Evolutionary conservation across 2,797 vertebrate genomes (phyloP), one percentile per base, ranked within the genome.

Genomic region (Myotis daubentonii): DNA sequence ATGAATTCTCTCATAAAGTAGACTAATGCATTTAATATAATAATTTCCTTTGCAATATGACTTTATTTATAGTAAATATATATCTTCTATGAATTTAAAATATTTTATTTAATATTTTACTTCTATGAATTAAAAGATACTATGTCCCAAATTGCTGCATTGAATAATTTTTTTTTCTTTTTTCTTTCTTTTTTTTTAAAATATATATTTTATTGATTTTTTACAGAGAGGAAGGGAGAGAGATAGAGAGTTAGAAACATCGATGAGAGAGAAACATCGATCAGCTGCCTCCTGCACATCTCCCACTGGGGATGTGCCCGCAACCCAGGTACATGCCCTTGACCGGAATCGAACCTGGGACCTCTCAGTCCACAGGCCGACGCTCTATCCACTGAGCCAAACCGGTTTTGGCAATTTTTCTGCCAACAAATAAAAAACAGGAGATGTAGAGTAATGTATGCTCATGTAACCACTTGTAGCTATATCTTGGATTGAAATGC

Each of bases 161-260:
- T 80, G 53, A 49, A 78, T 65, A 88, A 72, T 85, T 70, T 85
- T 79, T 92, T 70, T 85, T 79, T 92, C 20, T 65, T 70, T 85
- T 79, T 92, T n/a, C n/a, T n/a, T n/a, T n/a, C n/a, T n/a, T n/a
- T n/a, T n/a, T n/a, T n/a, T n/a, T n/a, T n/a, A n/a, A n/a, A n/a
- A n/a, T n/a, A n/a, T n/a, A n/a, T n/a, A n/a, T n/a, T n/a, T n/a
- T n/a, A n/a, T n/a, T n/a, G n/a, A n/a, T n/a, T n/a, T n/a, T n/a
- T n/a, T n/a, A n/a, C n/a, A n/a, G n/a, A n/a, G n/a, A n/a, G n/a
- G n/a, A n/a, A n/a, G n/a, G n/a, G n/a, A n/a, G n/a, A n/a, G n/a
- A n/a, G n/a, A n/a, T n/a, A n/a, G n/a, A n/a, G n/a, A n/a, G n/a
- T n/a, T n/a, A n/a, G n/a, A n/a, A n/a, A n/a, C n/a, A n/a, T n/a